These are phyloP conservation scores for Porites lobata DNA, from an alignment of 92 coral and sea anemone genomes.

Conservation along the genomic window DNA sequence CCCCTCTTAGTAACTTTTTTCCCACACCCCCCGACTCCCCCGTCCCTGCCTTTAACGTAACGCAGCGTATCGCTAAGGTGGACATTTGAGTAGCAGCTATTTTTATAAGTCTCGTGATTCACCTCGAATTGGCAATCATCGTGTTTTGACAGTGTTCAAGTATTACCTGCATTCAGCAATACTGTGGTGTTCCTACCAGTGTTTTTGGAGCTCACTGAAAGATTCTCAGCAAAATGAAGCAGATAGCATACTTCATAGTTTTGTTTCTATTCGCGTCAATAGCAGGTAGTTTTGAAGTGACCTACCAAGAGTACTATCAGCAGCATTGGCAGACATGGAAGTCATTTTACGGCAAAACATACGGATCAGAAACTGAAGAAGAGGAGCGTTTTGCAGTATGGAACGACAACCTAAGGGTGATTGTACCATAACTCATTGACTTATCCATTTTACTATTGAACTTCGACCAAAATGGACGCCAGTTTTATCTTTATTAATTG, in stretches of 20 bases:
- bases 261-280: slow-evolving; percentile 33
- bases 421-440: no score
- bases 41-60: background rate
- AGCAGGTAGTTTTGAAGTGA: slow-evolving; percentile 48
- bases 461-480: no score
- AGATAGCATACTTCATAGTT: background rate
- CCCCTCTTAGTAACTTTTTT: no score
- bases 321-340: slow-evolving; percentile 85
- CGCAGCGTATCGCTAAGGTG: background rate
- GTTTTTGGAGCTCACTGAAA: background rate
- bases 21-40: background rate
- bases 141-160: background rate
- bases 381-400: slow-evolving; percentile 69
- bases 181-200: no score
- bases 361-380: slow-evolving; percentile 66
- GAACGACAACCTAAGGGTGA: slow-evolving; percentile 80
- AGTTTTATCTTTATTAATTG: no score
- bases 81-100: background rate
- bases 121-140: background rate
- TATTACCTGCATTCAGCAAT: no score
- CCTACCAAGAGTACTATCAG: slow-evolving; percentile 48
- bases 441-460: no score
- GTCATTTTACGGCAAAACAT: slow-evolving; percentile 70
- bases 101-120: background rate
- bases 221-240: slow-evolving; percentile 2